These are phyloP conservation scores for Diadophis punctatus DNA, from an alignment of 2,113 vertebrate species.

Conservation along the genomic window DNA sequence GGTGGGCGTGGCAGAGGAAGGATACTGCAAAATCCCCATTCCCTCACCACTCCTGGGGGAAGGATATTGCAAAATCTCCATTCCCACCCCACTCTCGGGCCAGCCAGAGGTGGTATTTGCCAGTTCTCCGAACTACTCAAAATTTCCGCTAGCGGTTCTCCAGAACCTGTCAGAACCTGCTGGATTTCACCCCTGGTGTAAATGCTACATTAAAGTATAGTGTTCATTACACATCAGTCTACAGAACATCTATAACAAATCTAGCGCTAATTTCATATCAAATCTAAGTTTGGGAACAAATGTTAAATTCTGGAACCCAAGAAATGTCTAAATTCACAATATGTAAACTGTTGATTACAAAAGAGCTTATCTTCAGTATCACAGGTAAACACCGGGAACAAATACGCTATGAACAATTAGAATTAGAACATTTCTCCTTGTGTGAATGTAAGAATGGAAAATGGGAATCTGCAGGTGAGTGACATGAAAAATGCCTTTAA, in stretches of 20 bases:
- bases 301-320: not conserved
- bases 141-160: too few species aligned
- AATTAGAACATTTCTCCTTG: not conserved
- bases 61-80: too few species aligned
- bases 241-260: not conserved
- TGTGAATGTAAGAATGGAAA: not conserved
- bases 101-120: too few species aligned
- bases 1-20: too few species aligned
- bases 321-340: not conserved
- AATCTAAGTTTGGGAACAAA: not conserved
- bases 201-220: not conserved
- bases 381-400: not conserved
- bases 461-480: not conserved
- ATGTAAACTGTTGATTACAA: not conserved
- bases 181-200: too few species aligned
- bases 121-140: too few species aligned
- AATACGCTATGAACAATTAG: not conserved
- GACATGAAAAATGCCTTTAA: not conserved
- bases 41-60: too few species aligned
- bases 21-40: too few species aligned
- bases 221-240: conserved; percentile 28
- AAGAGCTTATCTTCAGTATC: not conserved
- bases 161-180: too few species aligned
- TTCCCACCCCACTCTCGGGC: too few species aligned
- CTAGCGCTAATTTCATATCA: not conserved